Evolutionary conservation across 2,797 vertebrate genomes (phyloP).

Genomic region (Myripristis jacobus): DNA sequence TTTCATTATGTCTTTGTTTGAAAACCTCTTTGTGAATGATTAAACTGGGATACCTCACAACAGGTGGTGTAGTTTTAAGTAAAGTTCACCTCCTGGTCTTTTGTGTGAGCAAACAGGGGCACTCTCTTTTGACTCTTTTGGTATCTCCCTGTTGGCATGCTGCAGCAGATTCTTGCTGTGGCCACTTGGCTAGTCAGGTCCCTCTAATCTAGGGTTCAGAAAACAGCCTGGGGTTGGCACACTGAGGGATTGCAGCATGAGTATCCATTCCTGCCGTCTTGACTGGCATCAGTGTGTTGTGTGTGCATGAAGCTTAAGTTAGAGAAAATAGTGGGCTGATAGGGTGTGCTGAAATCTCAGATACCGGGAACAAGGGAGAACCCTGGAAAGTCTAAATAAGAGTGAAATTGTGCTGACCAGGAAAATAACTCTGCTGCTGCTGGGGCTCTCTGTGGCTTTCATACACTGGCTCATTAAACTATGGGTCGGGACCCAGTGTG

Average conservation of each 20-base stretch:
- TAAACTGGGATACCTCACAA: slow-evolving; percentile 10
- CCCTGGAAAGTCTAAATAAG: background rate
- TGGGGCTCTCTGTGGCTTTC: slow-evolving; percentile 6
- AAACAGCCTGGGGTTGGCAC: background rate
- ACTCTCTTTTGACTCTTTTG: slow-evolving; percentile 7
- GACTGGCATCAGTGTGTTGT: background rate
- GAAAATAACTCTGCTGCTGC: slow-evolving; percentile 5
- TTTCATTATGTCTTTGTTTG: slow-evolving; percentile 6
- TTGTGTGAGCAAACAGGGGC: background rate
- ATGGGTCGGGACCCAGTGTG: slow-evolving; percentile 1
- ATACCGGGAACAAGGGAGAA: background rate
- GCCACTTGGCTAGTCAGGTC: background rate
- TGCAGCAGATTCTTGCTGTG: slow-evolving; percentile 7
- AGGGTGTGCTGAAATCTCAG: background rate
- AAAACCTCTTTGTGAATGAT: slow-evolving; percentile 12
- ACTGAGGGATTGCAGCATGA: background rate
- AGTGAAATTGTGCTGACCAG: slow-evolving; percentile 7
- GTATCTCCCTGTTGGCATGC: background rate
- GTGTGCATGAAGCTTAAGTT: background rate
- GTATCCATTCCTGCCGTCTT: background rate
- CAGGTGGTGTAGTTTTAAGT: background rate
- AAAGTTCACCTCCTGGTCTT: slow-evolving; percentile 1
- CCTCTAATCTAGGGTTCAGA: background rate
- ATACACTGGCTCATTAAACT: slow-evolving; percentile 14
- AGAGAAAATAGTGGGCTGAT: slow-evolving; percentile 8